These are phyloP conservation scores for Rhagologus leucostigma DNA, from an alignment of 2,113 vertebrate species.

Conservation along the genomic window DNA sequence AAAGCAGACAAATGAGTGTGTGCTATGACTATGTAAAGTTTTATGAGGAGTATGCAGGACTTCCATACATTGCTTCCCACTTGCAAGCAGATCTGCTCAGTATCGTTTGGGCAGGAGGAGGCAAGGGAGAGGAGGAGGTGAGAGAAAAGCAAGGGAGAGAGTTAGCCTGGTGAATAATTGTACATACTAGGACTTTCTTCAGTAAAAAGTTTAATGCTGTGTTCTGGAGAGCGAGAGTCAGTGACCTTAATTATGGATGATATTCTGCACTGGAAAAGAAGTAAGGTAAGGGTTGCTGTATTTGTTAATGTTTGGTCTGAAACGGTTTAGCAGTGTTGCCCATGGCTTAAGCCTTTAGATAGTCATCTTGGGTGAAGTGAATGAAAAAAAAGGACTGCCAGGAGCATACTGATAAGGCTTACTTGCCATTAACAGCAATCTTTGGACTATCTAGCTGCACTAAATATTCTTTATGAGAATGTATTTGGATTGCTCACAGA, in stretches of 20 bases:
- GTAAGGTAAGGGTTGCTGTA: not conserved
- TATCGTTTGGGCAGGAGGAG: not conserved
- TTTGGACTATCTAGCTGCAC: slow-evolving; percentile 24
- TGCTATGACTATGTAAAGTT: not conserved
- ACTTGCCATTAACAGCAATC: slow-evolving; percentile 28
- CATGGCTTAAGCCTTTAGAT: not conserved
- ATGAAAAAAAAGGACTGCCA: slow-evolving; percentile 14
- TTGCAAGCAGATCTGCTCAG: not conserved
- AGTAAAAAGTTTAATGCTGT: not conserved
- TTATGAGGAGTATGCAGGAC: not conserved
- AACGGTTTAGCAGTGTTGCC: not conserved
- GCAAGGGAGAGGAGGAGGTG: not conserved
- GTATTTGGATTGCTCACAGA: slow-evolving; percentile 43
- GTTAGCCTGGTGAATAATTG: slow-evolving; percentile 3
- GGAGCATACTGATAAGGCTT: slow-evolving; percentile 33
- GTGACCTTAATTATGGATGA: slow-evolving; percentile 4
- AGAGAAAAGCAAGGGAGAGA: not conserved
- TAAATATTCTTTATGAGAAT: slow-evolving; percentile 61
- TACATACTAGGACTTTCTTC: not conserved
- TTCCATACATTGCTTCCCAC: not conserved
- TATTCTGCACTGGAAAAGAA: not conserved
- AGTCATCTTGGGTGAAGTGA: slow-evolving; percentile 3
- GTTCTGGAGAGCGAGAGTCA: not conserved
- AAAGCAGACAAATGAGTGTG: not conserved
- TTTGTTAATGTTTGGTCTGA: slow-evolving; percentile 15